phyloP scores from a whole-genome alignment of 2,888 invertebrate genomes.

The Pharmacophagus antenor region DNA sequence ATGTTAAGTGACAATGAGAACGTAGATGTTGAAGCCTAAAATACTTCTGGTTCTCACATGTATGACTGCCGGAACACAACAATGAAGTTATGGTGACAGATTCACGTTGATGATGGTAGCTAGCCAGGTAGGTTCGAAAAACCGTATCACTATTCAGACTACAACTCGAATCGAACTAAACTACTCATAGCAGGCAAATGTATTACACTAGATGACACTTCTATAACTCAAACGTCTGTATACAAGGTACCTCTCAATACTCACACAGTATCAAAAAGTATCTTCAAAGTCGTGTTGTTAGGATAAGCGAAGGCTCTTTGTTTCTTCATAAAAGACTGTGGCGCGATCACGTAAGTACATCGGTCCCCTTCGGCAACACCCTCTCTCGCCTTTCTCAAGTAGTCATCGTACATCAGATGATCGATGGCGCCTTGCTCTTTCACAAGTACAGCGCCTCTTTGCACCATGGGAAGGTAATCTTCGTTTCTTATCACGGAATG shows the following conservation, averaged over 20 bases:
- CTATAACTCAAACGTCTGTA: not conserved
- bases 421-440: slow-evolving; percentile 86
- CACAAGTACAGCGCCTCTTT: slow-evolving; percentile 70
- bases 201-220: too few relatives aligned
- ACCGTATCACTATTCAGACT: too few relatives aligned
- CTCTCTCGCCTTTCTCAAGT: slow-evolving; percentile 81
- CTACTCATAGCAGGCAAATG: too few relatives aligned
- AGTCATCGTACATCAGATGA: slow-evolving; percentile 86
- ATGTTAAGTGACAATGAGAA: too few relatives aligned
- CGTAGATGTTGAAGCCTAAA: too few relatives aligned
- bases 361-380: slow-evolving; percentile 82
- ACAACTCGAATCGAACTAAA: too few relatives aligned
- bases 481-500: slow-evolving; percentile 46
- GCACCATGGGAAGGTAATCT: slow-evolving; percentile 56
- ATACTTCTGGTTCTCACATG: too few relatives aligned
- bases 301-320: slow-evolving; percentile 88
- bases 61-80: too few relatives aligned
- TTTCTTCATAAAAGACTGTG: slow-evolving; percentile 83
- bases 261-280: slow-evolving; percentile 86
- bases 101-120: too few relatives aligned
- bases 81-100: too few relatives aligned
- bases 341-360: slow-evolving; percentile 89
- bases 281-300: slow-evolving; percentile 79
- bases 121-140: too few relatives aligned
- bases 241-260: slow-evolving; percentile 38